These are phyloP conservation scores for Nibea coibor DNA, from an alignment of 2,113 vertebrate species.

Conservation along the genomic window DNA sequence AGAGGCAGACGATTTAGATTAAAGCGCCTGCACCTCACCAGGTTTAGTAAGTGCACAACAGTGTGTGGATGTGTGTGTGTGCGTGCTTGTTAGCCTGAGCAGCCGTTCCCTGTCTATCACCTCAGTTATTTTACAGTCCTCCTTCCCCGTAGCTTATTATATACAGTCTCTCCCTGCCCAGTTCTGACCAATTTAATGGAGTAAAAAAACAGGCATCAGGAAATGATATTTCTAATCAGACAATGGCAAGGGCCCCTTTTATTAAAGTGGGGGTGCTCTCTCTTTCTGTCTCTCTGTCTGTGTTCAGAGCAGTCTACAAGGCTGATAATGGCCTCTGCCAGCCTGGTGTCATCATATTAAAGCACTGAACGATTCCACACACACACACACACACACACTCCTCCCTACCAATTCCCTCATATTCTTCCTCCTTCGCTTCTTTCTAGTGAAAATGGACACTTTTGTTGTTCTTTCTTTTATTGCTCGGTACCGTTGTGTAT, in stretches of 20 bases:
- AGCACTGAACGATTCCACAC: slow-evolving; percentile 36
- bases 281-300: slow-evolving; percentile 51
- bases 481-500: slow-evolving; percentile 35
- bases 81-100: slow-evolving; percentile 13
- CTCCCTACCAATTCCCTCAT: slow-evolving; percentile 27
- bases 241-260: slow-evolving; percentile 72
- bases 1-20: slow-evolving; percentile 60
- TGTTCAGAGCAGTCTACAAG: slow-evolving; percentile 50
- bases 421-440: slow-evolving; percentile 32
- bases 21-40: slow-evolving; percentile 48
- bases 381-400: slow-evolving; percentile 34
- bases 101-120: slow-evolving; percentile 46
- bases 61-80: neutral
- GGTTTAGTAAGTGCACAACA: slow-evolving; percentile 25
- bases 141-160: slow-evolving; percentile 64
- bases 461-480: slow-evolving; percentile 67
- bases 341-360: slow-evolving; percentile 74
- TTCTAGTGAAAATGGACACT: slow-evolving; percentile 56
- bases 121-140: slow-evolving; percentile 50
- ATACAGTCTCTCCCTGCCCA: slow-evolving; percentile 54
- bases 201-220: slow-evolving; percentile 64
- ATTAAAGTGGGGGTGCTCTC: slow-evolving; percentile 73
- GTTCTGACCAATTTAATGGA: slow-evolving; percentile 60
- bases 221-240: slow-evolving; percentile 84
- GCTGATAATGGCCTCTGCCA: slow-evolving; percentile 69